Evolutionary conservation across 2,888 invertebrate species (phyloP), one percentile per base, ranked within the genome.

Genomic region (Tupiocoris notatus): DNA sequence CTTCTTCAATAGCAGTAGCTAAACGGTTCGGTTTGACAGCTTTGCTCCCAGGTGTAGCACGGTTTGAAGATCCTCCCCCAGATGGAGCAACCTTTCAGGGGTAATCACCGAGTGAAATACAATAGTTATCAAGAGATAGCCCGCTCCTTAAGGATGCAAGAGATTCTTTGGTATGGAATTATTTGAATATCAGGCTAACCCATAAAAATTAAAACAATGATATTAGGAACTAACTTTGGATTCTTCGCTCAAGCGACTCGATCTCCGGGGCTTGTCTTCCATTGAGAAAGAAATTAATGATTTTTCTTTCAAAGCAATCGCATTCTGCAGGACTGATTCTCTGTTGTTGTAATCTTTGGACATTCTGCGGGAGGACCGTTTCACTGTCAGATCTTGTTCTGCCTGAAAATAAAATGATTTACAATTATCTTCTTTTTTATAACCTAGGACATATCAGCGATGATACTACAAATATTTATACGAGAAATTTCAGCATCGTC

Each of bases 291-390:
- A 79, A 70, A 88, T 88, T 81, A 89, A 90, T 0, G 89, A 88
- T 80, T 91, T 91, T 82, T 91, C 90, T 82, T 91, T 91, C 16
- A 90, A 86, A 0, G 90, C 90, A 81, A 91, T 91, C 9, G 91
- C 91, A 83, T 88, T 89, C 78, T 91, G 89, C 21, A 92, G 83
- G 25, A 91, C 87, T 66, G 90, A 89, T 78, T 89, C 88, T 56
- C 82, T 80, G 17, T 84, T 84, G 17, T 84, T 84, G 61, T 85
- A 86, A 80, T 90, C 89, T 81, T 89, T 89, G 80, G 88, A 89
- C 64, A 88, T 85, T 56, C 90, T 86, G 70, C 90, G 86, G 0
- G 89, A 88, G 0, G 89, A 89, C 20, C 91, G 86, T 83, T 91
- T 91, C 0, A 88, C 84, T 12, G 86, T 84, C 7, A 77, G 18